phyloP scores from a whole-genome alignment of 2,797 vertebrate genomes.

The Crocodylus rhombifer region DNA sequence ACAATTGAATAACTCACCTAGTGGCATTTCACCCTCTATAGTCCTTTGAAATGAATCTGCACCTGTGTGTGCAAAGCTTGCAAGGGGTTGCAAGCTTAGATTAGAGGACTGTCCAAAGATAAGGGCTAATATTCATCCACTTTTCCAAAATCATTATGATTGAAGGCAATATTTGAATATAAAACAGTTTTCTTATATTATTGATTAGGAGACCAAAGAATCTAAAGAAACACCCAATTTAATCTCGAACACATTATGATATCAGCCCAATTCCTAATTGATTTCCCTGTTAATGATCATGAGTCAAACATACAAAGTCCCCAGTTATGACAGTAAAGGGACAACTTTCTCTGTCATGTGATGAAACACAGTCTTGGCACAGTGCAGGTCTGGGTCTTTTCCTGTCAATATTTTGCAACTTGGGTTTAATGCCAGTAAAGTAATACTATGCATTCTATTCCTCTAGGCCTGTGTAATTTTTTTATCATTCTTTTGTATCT shows the following conservation, averaged over 20 bases:
- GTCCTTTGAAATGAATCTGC: constrained; percentile 20
- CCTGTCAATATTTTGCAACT: constrained; percentile 8
- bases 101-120: too few species aligned
- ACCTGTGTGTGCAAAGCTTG: not conserved
- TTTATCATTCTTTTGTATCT: not conserved
- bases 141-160: too few species aligned
- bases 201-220: not conserved
- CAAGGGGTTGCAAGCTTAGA: too few species aligned
- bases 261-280: not conserved
- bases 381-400: not conserved
- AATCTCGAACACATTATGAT: constrained; percentile 20
- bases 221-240: constrained; percentile 27
- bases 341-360: constrained; percentile 35
- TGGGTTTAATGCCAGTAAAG: constrained; percentile 24
- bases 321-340: constrained; percentile 17
- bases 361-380: not conserved
- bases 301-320: constrained; percentile 29
- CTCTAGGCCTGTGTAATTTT: not conserved
- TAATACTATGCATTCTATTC: constrained; percentile 15
- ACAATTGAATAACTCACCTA: constrained; percentile 27
- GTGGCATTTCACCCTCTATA: not conserved
- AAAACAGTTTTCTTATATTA: too few species aligned
- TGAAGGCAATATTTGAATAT: too few species aligned
- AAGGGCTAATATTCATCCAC: too few species aligned
- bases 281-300: not conserved